These are phyloP conservation scores for Alligator sinensis DNA, from an alignment of 2,113 vertebrate species.

Conservation along the genomic window DNA sequence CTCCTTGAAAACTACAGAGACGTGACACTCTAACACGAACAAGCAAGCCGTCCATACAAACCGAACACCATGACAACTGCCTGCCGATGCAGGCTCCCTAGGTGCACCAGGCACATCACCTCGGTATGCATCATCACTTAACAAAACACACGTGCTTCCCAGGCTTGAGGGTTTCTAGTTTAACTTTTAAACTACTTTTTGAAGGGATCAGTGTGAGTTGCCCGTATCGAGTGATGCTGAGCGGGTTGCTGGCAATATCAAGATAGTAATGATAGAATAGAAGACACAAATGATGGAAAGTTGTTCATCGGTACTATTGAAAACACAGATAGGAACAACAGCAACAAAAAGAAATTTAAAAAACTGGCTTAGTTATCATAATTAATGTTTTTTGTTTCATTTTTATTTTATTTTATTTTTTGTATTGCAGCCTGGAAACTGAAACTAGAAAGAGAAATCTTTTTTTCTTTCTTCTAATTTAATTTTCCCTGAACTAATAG, in stretches of 20 bases:
- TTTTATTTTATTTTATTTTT: constrained; percentile 26
- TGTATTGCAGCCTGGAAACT: neutral
- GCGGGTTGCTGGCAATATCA: constrained; percentile 5
- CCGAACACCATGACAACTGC: constrained; percentile 9
- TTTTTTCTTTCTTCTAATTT: neutral
- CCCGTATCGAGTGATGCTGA: neutral
- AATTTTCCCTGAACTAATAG: neutral
- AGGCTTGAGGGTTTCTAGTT: neutral
- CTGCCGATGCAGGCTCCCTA: neutral
- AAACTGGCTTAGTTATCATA: neutral
- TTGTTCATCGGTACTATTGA: neutral
- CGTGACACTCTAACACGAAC: constrained; percentile 11
- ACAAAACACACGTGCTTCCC: neutral
- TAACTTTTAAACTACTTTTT: neutral
- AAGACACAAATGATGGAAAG: neutral
- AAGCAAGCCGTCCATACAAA: neutral
- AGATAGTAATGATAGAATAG: neutral
- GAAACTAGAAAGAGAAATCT: neutral
- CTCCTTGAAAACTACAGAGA: constrained; percentile 19
- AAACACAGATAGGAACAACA: neutral
- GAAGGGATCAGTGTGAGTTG: neutral
- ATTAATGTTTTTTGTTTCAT: accelerated
- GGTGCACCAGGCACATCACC: too few species aligned
- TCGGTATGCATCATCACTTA: neutral
- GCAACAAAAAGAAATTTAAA: neutral